Conservation (phyloP, 2,113 vertebrate genomes). For the Sus scrofa region T2T-Sscrofa CM000817.6:109654501-109655000, state of each 20-base stretch:
- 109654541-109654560: conserved; percentile 20
- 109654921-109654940: not conserved
- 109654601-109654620: conserved; percentile 42
- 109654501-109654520: conserved; percentile 31
- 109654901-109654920: not conserved
- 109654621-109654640: conserved; percentile 53
- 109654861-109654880: conserved; percentile 23
- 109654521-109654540: not conserved
- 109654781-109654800: not conserved
- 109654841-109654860: conserved; percentile 10
- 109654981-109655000: not conserved
- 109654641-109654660: not conserved
- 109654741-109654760: not conserved
- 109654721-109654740: not conserved
- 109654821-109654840: not conserved
- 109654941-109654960: not conserved
- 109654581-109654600: conserved; percentile 44
- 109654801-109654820: not conserved
- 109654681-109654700: not conserved
- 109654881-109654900: conserved; percentile 1
- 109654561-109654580: not conserved
- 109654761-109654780: not conserved
- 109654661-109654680: not conserved
- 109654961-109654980: not conserved
- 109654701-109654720: not conserved